Evolutionary conservation across 2,113 vertebrate genomes (phyloP).

Genomic region (Phyllopteryx taeniolatus): DNA sequence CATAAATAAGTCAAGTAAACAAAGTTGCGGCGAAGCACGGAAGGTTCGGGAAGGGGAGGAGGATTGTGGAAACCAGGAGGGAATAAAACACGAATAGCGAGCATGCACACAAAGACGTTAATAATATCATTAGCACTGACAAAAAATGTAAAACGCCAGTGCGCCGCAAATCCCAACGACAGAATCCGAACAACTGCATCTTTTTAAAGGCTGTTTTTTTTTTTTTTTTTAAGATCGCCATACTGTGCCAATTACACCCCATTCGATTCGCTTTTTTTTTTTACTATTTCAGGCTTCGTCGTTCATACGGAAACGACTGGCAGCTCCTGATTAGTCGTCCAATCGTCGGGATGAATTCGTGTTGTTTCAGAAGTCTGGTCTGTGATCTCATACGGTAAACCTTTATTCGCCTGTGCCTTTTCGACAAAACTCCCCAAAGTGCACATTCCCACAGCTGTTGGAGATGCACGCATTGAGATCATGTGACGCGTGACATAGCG

Average conservation of each 20-base stretch:
- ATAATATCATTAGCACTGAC: slow-evolving; percentile 72
- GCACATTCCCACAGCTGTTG: no score
- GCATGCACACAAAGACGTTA: slow-evolving; percentile 69
- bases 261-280: background rate
- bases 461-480: no score
- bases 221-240: background rate
- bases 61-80: slow-evolving; percentile 36
- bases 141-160: slow-evolving; percentile 75
- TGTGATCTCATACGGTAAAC: no score
- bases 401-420: no score
- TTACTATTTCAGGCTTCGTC: no score
- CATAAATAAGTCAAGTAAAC: slow-evolving; percentile 67
- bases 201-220: slow-evolving; percentile 34
- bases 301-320: no score
- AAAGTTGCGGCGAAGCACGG: slow-evolving; percentile 47
- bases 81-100: slow-evolving; percentile 56
- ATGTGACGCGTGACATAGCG: no score
- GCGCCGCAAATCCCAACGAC: slow-evolving; percentile 73
- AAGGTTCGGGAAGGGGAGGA: background rate
- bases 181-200: slow-evolving; percentile 71
- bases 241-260: no score
- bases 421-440: no score
- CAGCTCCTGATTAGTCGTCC: no score
- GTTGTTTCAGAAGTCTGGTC: no score
- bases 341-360: no score